These are phyloP conservation scores for Linepithema humile DNA, from an alignment of 1,140 invertebrate species.

Conservation along the genomic window DNA sequence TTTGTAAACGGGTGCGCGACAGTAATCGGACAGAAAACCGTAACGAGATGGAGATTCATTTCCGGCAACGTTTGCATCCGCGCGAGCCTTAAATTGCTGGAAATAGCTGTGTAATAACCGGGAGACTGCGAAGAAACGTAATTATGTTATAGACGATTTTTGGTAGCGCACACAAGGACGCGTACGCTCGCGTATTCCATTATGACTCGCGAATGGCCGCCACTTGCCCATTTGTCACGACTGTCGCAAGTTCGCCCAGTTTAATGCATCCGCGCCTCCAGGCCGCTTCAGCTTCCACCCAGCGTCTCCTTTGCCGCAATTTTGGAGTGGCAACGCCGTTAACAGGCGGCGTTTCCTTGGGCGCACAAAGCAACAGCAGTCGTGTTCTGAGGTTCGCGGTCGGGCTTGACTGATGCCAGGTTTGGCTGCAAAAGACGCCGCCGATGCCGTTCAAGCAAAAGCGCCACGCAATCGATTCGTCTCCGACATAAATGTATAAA, in stretches of 20 bases:
- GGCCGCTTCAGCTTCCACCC: neutral
- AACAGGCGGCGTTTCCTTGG: slow-evolving; percentile 51
- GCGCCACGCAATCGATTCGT: slow-evolving; percentile 25
- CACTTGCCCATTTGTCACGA: slow-evolving; percentile 66
- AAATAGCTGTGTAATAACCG: neutral
- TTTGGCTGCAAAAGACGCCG: slow-evolving; percentile 29
- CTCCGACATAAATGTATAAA: neutral
- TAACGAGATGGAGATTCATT: slow-evolving; percentile 19
- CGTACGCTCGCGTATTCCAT: slow-evolving; percentile 48
- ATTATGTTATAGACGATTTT: slow-evolving; percentile 58
- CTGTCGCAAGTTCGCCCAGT: slow-evolving; percentile 67
- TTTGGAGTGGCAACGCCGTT: slow-evolving; percentile 62
- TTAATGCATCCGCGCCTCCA: slow-evolving; percentile 64
- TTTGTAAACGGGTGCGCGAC: slow-evolving; percentile 19
- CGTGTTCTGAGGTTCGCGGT: slow-evolving; percentile 41
- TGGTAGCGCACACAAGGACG: neutral
- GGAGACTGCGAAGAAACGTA: slow-evolving; percentile 51
- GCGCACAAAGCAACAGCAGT: slow-evolving; percentile 55
- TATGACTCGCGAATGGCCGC: slow-evolving; percentile 62
- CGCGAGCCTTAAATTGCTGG: slow-evolving; percentile 7
- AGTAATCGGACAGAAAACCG: slow-evolving; percentile 1
- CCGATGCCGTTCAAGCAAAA: slow-evolving; percentile 10
- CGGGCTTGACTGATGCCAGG: slow-evolving; percentile 41
- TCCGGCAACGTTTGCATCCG: neutral
- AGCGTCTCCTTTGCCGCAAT: slow-evolving; percentile 63